Evolutionary conservation across 1,140 invertebrate species (phyloP).

Genomic region (Eumaeus atala): DNA sequence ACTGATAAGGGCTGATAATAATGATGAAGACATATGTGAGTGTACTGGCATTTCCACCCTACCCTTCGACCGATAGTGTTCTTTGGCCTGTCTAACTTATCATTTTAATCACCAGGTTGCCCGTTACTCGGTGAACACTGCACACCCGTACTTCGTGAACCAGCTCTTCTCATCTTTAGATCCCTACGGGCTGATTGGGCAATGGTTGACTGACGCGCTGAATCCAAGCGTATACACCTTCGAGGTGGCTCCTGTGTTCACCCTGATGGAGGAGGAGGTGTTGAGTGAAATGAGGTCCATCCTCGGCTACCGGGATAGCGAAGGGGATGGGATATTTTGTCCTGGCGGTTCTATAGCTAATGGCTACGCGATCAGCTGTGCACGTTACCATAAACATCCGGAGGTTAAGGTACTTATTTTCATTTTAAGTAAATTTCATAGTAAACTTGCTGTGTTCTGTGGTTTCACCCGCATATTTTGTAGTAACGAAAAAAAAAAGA

Average conservation of each 20-base stretch:
- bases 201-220: slow-evolving; percentile 89
- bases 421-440: no score
- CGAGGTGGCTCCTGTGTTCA: slow-evolving; percentile 93
- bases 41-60: no score
- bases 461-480: no score
- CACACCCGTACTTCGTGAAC: slow-evolving; percentile 90
- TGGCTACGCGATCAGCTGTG: slow-evolving; percentile 94
- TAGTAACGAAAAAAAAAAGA: no score
- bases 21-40: no score
- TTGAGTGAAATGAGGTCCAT: slow-evolving; percentile 88
- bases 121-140: slow-evolving; percentile 88
- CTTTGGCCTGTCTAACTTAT: not conserved
- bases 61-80: not conserved
- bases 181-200: slow-evolving; percentile 87
- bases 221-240: slow-evolving; percentile 93
- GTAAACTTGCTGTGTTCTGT: no score
- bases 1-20: no score
- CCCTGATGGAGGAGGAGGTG: slow-evolving; percentile 89
- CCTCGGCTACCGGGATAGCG: slow-evolving; percentile 87
- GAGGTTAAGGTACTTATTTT: slow-evolving; percentile 84
- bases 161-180: slow-evolving; percentile 91
- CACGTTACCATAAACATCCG: slow-evolving; percentile 85
- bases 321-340: slow-evolving; percentile 93
- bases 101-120: slow-evolving; percentile 43
- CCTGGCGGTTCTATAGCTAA: slow-evolving; percentile 97